A percentile compares a stretch with the other conserved stretches of the same genome.
Conservation (phyloP, 2,113 vertebrate species). For the Platichthys flesus region DNA sequence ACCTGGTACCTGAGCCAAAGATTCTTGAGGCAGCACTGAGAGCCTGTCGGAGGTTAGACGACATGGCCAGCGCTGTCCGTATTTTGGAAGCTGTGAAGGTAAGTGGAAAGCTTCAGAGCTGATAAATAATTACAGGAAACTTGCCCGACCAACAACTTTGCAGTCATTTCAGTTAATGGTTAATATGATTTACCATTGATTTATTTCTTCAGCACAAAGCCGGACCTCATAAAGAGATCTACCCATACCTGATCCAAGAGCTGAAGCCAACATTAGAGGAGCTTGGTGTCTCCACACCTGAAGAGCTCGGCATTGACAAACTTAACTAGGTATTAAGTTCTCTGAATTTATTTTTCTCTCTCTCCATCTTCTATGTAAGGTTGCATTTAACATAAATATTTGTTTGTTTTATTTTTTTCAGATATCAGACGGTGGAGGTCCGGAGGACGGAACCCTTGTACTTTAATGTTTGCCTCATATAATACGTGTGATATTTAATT, state of each 20-base stretch:
- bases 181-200: neutral
- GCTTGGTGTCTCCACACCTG: slow-evolving; percentile 95
- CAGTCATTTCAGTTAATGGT: neutral
- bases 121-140: neutral
- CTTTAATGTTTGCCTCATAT: slow-evolving; percentile 74
- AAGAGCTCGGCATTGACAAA: slow-evolving; percentile 96
- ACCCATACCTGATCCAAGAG: slow-evolving; percentile 96
- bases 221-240: slow-evolving; percentile 97
- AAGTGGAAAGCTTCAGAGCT: slow-evolving; percentile 39
- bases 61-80: slow-evolving; percentile 93
- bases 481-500: slow-evolving; percentile 80
- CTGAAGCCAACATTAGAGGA: slow-evolving; percentile 92
- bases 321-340: slow-evolving; percentile 70
- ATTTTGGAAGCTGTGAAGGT: slow-evolving; percentile 98
- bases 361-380: neutral
- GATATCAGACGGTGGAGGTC: slow-evolving; percentile 44
- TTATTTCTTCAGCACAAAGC: slow-evolving; percentile 90
- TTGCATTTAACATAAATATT: slow-evolving; percentile 1
- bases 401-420: slow-evolving; percentile 47
- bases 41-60: slow-evolving; percentile 94
- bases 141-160: neutral
- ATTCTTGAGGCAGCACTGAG: slow-evolving; percentile 94
- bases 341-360: neutral
- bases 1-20: slow-evolving; percentile 97
- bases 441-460: slow-evolving; percentile 59